Base-by-base conservation (phyloP, 2,888 invertebrate genomes). In the Agrilus mali region DNA sequence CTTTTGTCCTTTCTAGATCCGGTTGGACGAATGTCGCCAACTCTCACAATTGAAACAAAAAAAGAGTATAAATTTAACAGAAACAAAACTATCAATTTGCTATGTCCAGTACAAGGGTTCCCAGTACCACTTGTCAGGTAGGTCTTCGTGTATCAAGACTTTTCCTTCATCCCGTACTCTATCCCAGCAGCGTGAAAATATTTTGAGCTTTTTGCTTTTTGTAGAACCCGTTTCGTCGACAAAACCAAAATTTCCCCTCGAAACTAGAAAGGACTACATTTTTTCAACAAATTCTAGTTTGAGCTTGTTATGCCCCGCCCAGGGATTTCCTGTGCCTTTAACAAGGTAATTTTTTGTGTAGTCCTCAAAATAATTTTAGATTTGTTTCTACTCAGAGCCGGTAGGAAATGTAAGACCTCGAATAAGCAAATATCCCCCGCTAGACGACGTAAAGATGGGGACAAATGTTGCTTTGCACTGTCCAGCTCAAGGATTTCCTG, bases 201-300 rank as follows among this genome's bases (percentile, higher is more conserved):
- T 12, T 32, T 20, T 45, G 33, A 42, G 40, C 35, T 20, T 32
- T 17, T 20, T 3, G 13, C 36, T 46, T 43, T 43, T 59, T 55
- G 40, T 60, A 71, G 71, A 72, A 54, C 72, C 72, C 27, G 66
- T 72, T 27, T 27, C 27, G 8, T 27, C 27, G 8, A 27, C 27
- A 27, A 27, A 27, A 27, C 82, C 80, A 53, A 84, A 84, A 72
- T 82, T 85, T 64, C 80, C 83, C 46, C 74, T 81, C 70, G 82
- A 83, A 70, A 77, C 72, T 57, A 68, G 70, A 65, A 74, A 64
- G 54, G 64, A 64, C 39, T 69, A 70, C 77, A 71, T 67, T 69
- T 73, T 62, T 76, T 72, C 50, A 12, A 42, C 44, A 50, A 67
- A 62, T 50, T 55, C 64, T 49, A 68, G 70, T 46, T 66, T 74